phyloP scores from a whole-genome alignment of 1,140 invertebrate genomes.

The Drosophila yakuba region DNA sequence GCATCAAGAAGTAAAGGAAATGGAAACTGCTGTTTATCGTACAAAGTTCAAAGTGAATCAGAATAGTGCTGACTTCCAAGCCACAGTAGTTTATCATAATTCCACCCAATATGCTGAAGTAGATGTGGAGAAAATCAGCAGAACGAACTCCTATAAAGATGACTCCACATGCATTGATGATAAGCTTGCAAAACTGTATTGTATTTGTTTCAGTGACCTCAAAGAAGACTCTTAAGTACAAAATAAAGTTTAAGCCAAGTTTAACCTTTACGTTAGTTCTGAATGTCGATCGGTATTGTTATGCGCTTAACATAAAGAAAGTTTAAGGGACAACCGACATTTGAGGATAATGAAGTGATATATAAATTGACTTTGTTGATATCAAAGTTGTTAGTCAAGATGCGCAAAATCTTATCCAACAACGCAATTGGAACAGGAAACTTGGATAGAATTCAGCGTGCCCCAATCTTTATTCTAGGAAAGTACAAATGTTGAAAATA shows the following conservation, averaged over 20 bases:
- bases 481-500: too few relatives aligned
- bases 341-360: too few relatives aligned
- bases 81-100: conserved; percentile 85
- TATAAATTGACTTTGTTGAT: neutral
- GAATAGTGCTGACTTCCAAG: conserved; percentile 87
- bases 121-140: conserved; percentile 85
- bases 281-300: too few relatives aligned
- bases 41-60: conserved; percentile 58
- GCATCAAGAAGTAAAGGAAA: neutral
- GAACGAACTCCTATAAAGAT: conserved; percentile 87
- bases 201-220: conserved; percentile 62
- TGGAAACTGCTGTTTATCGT: conserved; percentile 48
- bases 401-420: neutral
- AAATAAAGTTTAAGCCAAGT: neutral
- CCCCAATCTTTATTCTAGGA: too few relatives aligned
- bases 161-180: conserved; percentile 85
- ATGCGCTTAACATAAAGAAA: too few relatives aligned
- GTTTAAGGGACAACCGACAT: too few relatives aligned
- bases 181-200: conserved; percentile 86
- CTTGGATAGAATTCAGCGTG: too few relatives aligned
- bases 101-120: conserved; percentile 39
- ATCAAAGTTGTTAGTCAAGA: too few relatives aligned
- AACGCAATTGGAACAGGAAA: neutral
- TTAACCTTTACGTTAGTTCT: too few relatives aligned
- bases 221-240: neutral